Evolutionary conservation across 2,888 invertebrate genomes (phyloP).

Genomic region (Sesia bembeciformis): DNA sequence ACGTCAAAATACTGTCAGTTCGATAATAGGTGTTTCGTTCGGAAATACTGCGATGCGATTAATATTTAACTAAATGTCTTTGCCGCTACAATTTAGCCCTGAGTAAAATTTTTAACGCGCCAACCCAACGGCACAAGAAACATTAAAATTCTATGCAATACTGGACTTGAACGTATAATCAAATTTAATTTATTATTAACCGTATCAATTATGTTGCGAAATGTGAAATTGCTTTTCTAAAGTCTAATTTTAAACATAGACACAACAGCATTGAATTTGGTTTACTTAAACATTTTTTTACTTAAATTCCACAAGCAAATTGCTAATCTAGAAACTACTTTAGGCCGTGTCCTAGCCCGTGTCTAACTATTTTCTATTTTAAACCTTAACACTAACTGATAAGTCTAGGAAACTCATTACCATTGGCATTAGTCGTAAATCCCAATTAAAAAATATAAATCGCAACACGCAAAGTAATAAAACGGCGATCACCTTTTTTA

Average conservation of each 20-base stretch:
- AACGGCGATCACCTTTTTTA: slow-evolving; percentile 32
- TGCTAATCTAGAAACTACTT: too few relatives aligned
- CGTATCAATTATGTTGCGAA: too few relatives aligned
- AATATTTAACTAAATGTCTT: slow-evolving; percentile 5
- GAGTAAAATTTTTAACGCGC: slow-evolving; percentile 29
- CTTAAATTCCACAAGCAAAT: too few relatives aligned
- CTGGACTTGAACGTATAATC: not conserved
- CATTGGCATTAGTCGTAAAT: not conserved
- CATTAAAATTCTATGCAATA: slow-evolving; percentile 16
- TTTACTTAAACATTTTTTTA: too few relatives aligned
- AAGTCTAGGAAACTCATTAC: not conserved
- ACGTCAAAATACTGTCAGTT: slow-evolving; percentile 4
- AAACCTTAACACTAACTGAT: not conserved
- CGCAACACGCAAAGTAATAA: slow-evolving; percentile 7
- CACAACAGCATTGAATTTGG: too few relatives aligned
- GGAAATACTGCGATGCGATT: not conserved
- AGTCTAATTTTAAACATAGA: too few relatives aligned
- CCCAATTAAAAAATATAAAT: not conserved
- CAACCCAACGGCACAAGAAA: slow-evolving; percentile 18
- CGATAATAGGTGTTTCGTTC: not conserved
- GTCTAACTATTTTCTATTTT: not conserved
- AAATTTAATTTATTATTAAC: too few relatives aligned
- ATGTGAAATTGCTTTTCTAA: too few relatives aligned
- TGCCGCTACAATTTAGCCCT: not conserved
- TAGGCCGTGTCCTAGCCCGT: not conserved